phyloP scores from a whole-genome alignment of 2,888 invertebrate species.

The Synergus japonicus region DNA sequence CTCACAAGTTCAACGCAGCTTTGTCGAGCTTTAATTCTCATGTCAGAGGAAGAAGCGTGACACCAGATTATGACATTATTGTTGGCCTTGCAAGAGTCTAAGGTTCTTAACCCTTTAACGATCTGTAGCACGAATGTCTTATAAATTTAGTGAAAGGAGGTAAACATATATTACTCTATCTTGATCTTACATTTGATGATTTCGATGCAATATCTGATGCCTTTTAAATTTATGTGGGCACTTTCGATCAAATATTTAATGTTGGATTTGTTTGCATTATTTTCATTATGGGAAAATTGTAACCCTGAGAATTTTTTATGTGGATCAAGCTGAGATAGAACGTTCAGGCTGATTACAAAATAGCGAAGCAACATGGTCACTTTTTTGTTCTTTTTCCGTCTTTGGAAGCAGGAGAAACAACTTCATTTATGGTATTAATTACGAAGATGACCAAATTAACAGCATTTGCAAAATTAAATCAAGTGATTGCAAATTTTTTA shows the following conservation, averaged over 20 bases:
- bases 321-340: background rate
- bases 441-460: background rate
- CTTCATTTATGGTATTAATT: constrained; percentile 15
- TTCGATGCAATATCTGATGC: background rate
- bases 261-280: background rate
- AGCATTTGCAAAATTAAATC: background rate
- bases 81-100: constrained; percentile 33
- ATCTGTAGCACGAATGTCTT: constrained; percentile 27
- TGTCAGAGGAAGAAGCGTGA: background rate
- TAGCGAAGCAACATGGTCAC: background rate
- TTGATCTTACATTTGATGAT: background rate
- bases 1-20: background rate
- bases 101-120: constrained; percentile 34
- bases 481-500: background rate
- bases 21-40: background rate
- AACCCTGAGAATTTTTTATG: constrained; percentile 12
- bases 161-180: constrained; percentile 28
- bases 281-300: background rate
- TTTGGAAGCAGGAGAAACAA: background rate
- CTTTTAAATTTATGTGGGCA: background rate
- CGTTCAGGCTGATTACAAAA: constrained; percentile 1
- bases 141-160: constrained; percentile 40
- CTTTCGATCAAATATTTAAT: background rate
- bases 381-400: background rate
- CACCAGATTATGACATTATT: constrained; percentile 33